Evolutionary conservation across 2,888 invertebrate species (phyloP), one percentile per base, ranked within the genome.

Genomic region (Trilocha varians): DNA sequence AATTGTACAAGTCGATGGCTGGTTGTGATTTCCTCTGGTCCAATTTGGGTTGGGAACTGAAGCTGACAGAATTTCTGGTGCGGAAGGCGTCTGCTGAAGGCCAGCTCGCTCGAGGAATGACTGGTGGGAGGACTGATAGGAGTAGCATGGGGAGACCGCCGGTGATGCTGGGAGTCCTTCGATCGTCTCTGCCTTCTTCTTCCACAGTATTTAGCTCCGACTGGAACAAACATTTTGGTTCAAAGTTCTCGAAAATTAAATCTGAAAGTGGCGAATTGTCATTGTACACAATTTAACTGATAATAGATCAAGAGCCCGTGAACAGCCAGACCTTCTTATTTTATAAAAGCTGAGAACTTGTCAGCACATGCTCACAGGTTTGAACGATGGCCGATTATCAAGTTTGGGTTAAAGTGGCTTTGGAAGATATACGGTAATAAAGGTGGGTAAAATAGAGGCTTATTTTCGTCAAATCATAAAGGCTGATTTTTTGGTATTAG

Each of bases 21-120:
- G 89, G 88, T 57, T 85, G 85, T 0, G 89, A 82, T 53, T 88
- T 78, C 16, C 80, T 68, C 52, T 87, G 88, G 62, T 88, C 88
- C 1, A 90, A 80, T 61, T 90, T 90, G 0, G 90, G 90, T 56
- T 90, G 90, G 0, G 90, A 90, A 57, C 89, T 89, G 59, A 91
- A 91, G 42, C 88, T 89, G 43, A 90, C 88, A 1, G 90, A 90
- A 50, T 88, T 87, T 13, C 89, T 67, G 0, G 88, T 87, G 44
- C 88, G 82, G 69, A 84, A 88, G 36, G 88, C 88, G 57, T 92
- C 91, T 0, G 92, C 90, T 9, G 92, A 91, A 0, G 93, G 93
- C 93, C 92, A 93, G 67, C 91, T 91, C 5, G 92, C 92, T 34
- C 92, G 85, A 0, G 92, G 92, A 41, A 92, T 92, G 39, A 92